phyloP scores from a whole-genome alignment of 2,113 vertebrate species.

The Chamaetylas fuelleborni region DNA sequence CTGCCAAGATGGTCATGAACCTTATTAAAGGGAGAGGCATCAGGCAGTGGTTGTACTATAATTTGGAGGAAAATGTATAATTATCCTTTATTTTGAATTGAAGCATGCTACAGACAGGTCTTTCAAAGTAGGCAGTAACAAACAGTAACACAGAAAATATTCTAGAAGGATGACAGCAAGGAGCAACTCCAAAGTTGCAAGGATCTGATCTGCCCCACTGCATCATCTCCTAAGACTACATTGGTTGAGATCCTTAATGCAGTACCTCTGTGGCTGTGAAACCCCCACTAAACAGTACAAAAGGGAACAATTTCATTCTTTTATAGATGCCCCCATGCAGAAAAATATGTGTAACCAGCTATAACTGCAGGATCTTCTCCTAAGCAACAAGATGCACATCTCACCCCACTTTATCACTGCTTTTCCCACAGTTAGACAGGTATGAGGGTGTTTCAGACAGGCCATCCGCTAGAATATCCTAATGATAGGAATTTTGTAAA shows the following conservation, averaged over 20 bases:
- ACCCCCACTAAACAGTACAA: background rate
- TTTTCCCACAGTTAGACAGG: background rate
- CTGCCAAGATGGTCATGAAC: background rate
- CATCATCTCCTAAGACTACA: background rate
- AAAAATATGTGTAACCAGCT: background rate
- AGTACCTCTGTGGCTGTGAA: background rate
- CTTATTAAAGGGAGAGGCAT: background rate
- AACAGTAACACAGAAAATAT: background rate
- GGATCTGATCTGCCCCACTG: background rate
- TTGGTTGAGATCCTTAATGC: background rate
- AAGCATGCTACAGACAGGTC: background rate
- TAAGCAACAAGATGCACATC: background rate
- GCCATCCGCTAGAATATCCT: accelerated
- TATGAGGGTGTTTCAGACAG: background rate
- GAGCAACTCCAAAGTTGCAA: background rate
- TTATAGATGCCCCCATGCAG: background rate
- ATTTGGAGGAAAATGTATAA: background rate
- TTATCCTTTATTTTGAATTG: background rate
- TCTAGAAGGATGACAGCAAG: background rate
- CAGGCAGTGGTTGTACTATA: background rate
- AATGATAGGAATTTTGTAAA: background rate
- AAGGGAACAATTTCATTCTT: background rate
- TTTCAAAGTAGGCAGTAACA: background rate
- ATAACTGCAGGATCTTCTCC: background rate
- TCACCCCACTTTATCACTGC: background rate